Evolutionary conservation across 2,888 invertebrate species (phyloP).

Genomic region (Scrobipalpa atriplicella): DNA sequence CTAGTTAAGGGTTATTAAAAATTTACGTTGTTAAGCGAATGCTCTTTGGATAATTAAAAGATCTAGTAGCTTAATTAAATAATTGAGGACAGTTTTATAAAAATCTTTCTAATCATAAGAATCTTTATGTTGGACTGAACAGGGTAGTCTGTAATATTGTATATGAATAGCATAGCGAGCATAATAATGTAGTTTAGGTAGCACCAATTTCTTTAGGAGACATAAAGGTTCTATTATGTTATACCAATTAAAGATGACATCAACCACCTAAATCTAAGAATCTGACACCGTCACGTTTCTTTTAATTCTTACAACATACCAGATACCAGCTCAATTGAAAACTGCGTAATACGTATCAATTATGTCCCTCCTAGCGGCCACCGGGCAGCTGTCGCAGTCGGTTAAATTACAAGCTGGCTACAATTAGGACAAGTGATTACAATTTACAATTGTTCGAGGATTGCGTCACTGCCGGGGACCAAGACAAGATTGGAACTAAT

Average conservation of each 20-base stretch:
- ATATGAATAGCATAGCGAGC: no score
- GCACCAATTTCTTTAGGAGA: no score
- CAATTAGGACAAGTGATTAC: conserved; percentile 79
- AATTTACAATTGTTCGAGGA: conserved; percentile 52
- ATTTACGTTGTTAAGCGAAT: conserved; percentile 50
- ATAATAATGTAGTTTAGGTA: no score
- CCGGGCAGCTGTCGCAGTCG: conserved; percentile 66
- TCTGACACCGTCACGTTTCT: not conserved
- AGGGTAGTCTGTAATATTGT: no score
- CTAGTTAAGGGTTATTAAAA: conserved; percentile 66
- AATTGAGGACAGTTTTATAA: not conserved
- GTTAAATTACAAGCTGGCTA: conserved; percentile 53
- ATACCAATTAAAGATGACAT: not conserved
- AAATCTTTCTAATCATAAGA: not conserved
- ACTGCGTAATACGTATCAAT: conserved; percentile 67
- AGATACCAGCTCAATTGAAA: conserved; percentile 35
- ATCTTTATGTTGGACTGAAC: not conserved
- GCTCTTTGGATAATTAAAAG: not conserved
- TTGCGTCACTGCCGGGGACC: conserved; percentile 62
- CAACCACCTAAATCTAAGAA: not conserved
- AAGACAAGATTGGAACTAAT: conserved; percentile 63
- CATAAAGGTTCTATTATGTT: not conserved
- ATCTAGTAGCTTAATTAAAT: not conserved
- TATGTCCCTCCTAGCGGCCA: conserved; percentile 39
- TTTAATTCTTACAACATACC: conserved; percentile 20